Evolutionary conservation across 2,113 vertebrate genomes (phyloP).

Genomic region (Sakesphorus luctuosus): DNA sequence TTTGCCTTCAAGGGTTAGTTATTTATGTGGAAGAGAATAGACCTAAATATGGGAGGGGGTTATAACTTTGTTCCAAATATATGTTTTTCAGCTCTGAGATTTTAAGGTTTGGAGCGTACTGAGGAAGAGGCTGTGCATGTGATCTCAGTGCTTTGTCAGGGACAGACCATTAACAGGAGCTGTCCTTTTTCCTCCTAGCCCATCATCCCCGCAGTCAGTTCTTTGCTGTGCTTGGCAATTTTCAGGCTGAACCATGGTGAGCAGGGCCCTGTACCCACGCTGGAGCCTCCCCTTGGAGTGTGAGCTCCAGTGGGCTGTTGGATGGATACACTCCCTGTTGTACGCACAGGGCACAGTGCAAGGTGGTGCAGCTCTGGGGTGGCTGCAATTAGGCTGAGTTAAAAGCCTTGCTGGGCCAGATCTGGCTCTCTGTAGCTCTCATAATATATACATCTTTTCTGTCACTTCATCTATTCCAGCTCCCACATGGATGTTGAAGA

Average conservation of each 20-base stretch:
- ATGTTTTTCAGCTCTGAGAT: background rate
- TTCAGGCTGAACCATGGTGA: fast-evolving
- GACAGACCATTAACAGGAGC: background rate
- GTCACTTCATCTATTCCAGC: background rate
- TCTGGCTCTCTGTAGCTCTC: background rate
- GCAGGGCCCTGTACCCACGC: background rate
- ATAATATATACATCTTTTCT: background rate
- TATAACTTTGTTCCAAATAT: background rate
- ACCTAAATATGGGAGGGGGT: background rate
- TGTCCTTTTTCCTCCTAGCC: background rate
- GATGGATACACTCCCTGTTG: fast-evolving
- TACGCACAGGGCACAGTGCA: background rate
- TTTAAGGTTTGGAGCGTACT: background rate
- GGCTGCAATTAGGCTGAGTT: background rate
- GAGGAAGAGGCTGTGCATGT: background rate
- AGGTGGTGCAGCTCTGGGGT: background rate
- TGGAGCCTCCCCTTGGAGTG: too few species aligned
- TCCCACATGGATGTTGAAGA: background rate
- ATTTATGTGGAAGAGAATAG: background rate
- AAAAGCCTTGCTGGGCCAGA: background rate
- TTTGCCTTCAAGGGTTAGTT: background rate
- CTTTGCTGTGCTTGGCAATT: background rate
- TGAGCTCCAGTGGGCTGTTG: fast-evolving
- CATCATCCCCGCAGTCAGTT: background rate
- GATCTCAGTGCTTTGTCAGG: background rate